Evolutionary conservation across 2,113 vertebrate genomes (phyloP).

Genomic region (Tetraodon nigroviridis): DNA sequence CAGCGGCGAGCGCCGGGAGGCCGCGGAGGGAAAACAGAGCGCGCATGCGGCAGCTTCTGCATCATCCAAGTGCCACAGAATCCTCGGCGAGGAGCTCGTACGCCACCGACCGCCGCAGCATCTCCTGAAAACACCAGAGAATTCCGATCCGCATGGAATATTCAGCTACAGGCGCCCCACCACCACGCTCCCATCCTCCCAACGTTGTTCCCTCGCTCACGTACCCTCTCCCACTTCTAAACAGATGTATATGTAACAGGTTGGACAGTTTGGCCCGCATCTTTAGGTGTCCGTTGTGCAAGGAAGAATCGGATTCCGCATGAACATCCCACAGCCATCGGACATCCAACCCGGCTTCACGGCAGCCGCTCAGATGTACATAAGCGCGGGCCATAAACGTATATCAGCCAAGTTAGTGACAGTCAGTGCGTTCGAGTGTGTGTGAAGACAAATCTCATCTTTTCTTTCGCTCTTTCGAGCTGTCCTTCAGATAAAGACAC

Average conservation of each 20-base stretch:
- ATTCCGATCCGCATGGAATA: constrained; percentile 7
- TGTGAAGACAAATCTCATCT: neutral
- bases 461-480: constrained; percentile 3
- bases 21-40: neutral
- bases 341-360: constrained; percentile 9
- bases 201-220: no score
- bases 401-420: neutral
- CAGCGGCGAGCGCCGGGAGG: neutral
- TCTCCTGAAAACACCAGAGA: neutral
- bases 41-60: constrained; percentile 13
- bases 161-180: constrained; percentile 9
- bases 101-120: constrained; percentile 8
- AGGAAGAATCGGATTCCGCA: constrained; percentile 12
- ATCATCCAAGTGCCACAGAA: constrained; percentile 21
- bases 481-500: neutral
- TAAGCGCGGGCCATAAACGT: constrained; percentile 29
- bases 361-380: constrained; percentile 40
- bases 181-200: neutral
- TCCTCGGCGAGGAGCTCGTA: constrained; percentile 12
- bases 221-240: constrained; percentile 11
- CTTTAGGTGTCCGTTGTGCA: constrained; percentile 23
- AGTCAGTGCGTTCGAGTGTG: neutral
- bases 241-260: constrained; percentile 39
- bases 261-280: constrained; percentile 17
- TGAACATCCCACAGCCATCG: constrained; percentile 1